phyloP scores from a whole-genome alignment of 2,797 vertebrate species.

The Etheostoma nigrum region DNA sequence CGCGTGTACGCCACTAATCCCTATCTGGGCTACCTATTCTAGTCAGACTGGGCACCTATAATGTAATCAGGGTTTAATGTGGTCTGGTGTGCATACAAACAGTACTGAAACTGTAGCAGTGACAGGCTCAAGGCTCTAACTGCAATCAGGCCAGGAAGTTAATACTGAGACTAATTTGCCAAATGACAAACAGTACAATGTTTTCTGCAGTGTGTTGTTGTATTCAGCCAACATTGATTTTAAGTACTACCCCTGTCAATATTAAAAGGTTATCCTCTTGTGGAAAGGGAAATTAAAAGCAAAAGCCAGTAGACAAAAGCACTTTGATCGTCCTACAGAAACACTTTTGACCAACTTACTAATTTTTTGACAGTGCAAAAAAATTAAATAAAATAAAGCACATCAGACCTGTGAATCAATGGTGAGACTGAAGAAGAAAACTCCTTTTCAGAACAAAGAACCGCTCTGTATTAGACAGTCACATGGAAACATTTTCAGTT shows the following conservation, averaged over 20 bases:
- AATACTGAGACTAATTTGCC: conserved; percentile 33
- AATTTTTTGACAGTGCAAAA: conserved; percentile 18
- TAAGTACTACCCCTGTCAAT: no score
- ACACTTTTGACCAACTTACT: not conserved
- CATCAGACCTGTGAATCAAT: not conserved
- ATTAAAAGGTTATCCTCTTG: not conserved
- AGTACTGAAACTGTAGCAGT: not conserved
- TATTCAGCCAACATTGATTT: not conserved
- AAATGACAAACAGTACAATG: not conserved
- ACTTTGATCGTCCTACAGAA: not conserved
- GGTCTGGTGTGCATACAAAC: not conserved
- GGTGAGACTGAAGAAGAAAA: conserved; percentile 3
- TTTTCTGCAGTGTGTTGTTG: not conserved
- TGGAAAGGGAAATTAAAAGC: conserved; percentile 14
- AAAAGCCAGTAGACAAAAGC: conserved; percentile 10
- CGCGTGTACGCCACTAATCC: conserved; percentile 32
- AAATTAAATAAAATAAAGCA: conserved; percentile 5
- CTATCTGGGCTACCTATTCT: conserved; percentile 33
- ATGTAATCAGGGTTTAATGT: conserved; percentile 41
- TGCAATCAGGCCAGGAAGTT: conserved; percentile 8
- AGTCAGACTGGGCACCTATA: conserved; percentile 23
- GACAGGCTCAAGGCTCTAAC: not conserved
- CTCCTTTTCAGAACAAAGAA: conserved; percentile 38
- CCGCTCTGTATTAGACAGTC: conserved; percentile 47
- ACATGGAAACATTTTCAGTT: conserved; percentile 29